A percentile compares a stretch with the other conserved stretches of the same genome.
Evolutionary conservation across 2,113 vertebrate genomes (phyloP).

Genomic region (Tupaia chinensis): DNA sequence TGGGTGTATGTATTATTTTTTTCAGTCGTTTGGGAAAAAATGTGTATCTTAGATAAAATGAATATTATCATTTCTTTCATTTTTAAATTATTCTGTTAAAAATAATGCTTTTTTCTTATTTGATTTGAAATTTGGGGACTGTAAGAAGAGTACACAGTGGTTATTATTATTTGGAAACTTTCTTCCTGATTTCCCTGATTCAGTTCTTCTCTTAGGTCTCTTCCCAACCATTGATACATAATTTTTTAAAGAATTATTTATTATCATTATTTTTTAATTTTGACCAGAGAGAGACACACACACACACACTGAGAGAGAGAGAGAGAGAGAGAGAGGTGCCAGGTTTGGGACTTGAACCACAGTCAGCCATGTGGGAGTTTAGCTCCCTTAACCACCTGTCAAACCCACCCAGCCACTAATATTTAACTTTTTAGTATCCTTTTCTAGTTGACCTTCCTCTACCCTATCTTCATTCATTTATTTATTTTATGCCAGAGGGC

Average conservation of each 20-base stretch:
- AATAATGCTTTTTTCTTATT: background rate
- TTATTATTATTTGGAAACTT: conserved; percentile 29
- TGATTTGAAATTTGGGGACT: conserved; percentile 8
- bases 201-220: background rate
- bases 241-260: background rate
- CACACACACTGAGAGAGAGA: too few relatives aligned
- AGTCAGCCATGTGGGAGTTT: too few relatives aligned
- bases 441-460: background rate
- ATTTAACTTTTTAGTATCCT: background rate
- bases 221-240: background rate
- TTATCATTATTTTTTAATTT: too few relatives aligned
- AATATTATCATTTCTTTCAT: background rate
- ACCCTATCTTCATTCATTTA: background rate
- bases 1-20: background rate
- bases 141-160: background rate
- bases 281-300: too few relatives aligned
- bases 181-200: background rate
- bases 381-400: too few relatives aligned
- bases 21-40: background rate
- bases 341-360: too few relatives aligned
- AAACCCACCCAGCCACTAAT: background rate
- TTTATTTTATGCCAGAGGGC: too few relatives aligned
- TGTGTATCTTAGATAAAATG: background rate
- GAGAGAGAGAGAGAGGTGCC: too few relatives aligned
- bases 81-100: conserved; percentile 43